Evolutionary conservation across 2,797 vertebrate genomes (phyloP).

Genomic region (Peromyscus attwateri): DNA sequence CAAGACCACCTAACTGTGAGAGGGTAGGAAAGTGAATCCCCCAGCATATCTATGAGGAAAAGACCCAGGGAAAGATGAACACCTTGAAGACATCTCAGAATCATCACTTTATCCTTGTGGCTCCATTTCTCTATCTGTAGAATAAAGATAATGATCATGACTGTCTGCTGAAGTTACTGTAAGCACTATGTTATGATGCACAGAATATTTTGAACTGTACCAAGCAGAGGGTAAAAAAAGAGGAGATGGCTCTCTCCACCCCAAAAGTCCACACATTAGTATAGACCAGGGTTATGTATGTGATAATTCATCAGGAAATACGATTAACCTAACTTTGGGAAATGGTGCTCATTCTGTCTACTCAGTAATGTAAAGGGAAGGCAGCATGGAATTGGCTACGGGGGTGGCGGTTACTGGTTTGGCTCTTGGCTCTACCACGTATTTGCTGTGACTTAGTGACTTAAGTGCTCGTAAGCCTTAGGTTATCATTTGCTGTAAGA

Average conservation of each 20-base stretch:
- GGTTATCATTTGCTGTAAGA: constrained; percentile 12
- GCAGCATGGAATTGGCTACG: background rate
- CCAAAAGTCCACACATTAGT: constrained; percentile 4
- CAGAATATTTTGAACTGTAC: background rate
- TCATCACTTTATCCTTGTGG: constrained; percentile 2
- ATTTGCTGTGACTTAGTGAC: background rate
- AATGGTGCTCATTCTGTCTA: background rate
- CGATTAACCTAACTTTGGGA: background rate
- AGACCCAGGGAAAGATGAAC: background rate
- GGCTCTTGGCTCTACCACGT: background rate
- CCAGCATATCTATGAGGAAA: background rate
- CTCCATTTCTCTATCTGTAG: background rate
- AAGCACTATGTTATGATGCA: background rate
- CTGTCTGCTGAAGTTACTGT: background rate
- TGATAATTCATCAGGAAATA: constrained; percentile 36
- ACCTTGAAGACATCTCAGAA: background rate
- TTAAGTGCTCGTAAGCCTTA: constrained; percentile 1
- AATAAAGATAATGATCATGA: background rate
- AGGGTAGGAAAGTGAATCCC: background rate
- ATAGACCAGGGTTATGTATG: background rate
- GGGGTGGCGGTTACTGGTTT: background rate
- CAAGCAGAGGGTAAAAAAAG: background rate
- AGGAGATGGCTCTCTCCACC: constrained; percentile 19
- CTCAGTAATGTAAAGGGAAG: background rate
- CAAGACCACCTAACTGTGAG: background rate